Percentiles rank a stretch among this genome's conserved stretches.
Evolutionary conservation across 2,797 vertebrate genomes (phyloP).

Genomic region (Aulostomus chinensis): DNA sequence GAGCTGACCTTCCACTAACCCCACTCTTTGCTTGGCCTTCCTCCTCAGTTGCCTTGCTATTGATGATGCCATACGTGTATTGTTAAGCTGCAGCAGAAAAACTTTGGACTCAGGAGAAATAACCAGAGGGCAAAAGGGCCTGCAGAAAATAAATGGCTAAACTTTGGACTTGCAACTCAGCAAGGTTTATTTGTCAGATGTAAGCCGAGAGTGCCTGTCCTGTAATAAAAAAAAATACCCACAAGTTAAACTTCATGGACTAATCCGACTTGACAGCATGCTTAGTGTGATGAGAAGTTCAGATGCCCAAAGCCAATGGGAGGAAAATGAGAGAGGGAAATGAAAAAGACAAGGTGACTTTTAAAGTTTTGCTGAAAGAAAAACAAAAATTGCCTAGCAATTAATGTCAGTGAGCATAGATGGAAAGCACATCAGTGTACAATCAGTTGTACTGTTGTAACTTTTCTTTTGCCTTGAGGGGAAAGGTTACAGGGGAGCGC

Average conservation of each 20-base stretch:
- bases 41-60: neutral
- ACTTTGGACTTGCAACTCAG: conserved; percentile 56
- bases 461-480: conserved; percentile 33
- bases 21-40: neutral
- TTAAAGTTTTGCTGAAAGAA: conserved; percentile 33
- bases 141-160: conserved; percentile 38
- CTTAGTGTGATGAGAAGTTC: conserved; percentile 51
- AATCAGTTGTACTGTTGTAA: conserved; percentile 7
- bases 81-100: conserved; percentile 31
- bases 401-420: neutral
- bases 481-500: conserved; percentile 28
- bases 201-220: conserved; percentile 36
- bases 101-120: conserved; percentile 35
- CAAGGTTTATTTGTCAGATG: conserved; percentile 53
- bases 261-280: conserved; percentile 48
- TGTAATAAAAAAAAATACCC: conserved; percentile 29
- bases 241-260: conserved; percentile 41
- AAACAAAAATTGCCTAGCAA: neutral
- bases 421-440: neutral
- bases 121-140: conserved; percentile 14
- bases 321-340: conserved; percentile 14
- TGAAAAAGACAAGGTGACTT: conserved; percentile 37
- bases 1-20: conserved; percentile 22
- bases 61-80: conserved; percentile 32
- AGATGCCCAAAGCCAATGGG: conserved; percentile 28